Evolutionary conservation across 1,140 invertebrate genomes (phyloP), one percentile per base, ranked within the genome.

Genomic region (Drosophila kanapiae): DNA sequence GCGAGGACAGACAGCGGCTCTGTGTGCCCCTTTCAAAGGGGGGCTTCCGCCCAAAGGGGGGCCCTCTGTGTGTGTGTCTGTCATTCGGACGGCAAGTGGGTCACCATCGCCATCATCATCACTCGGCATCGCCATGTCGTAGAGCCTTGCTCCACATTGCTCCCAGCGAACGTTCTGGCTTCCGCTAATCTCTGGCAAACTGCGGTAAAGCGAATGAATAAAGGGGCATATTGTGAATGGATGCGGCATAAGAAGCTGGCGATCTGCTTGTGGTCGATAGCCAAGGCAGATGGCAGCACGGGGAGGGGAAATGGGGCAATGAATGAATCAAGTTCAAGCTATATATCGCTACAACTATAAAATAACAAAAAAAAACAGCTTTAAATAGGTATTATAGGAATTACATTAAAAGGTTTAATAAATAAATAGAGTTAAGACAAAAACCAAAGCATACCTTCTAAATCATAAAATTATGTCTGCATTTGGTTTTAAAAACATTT

Each of bases 111-210:
- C 59, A 54, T 51, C 37, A 38, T 14, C 37, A 38, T 42, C 10
- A 23, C 11, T 40, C 38, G 6, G 5, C 37, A 60, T 64, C 16
- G 35, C 42, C 42, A 40, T 49, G 43, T 16, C 37, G 18, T 23
- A 43, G 45, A 38, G 67, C 69, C 67, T 72, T 72, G 69, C 43
- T 59, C 69, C 69, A 72, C 53, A 59, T 72, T 35, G 45, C 23
- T 38, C 35, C 53, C 53, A 33, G 45, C 35, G 38, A 72, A 42
- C 37, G 16, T 51, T 72, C 70, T 72, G 23, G 37, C 70, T 72
- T 72, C 70, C 67, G 70, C 43, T 74, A 60, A 74, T 60, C 68
- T 72, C 37, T 37, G 63, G 16, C 62, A 70, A 70, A 16, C 43
- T 48, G 59, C 27, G 33, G 23, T 45, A 45, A 51, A 40, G 68